Conservation (phyloP, 2,888 invertebrate genomes). For the Patella caerulea region DNA sequence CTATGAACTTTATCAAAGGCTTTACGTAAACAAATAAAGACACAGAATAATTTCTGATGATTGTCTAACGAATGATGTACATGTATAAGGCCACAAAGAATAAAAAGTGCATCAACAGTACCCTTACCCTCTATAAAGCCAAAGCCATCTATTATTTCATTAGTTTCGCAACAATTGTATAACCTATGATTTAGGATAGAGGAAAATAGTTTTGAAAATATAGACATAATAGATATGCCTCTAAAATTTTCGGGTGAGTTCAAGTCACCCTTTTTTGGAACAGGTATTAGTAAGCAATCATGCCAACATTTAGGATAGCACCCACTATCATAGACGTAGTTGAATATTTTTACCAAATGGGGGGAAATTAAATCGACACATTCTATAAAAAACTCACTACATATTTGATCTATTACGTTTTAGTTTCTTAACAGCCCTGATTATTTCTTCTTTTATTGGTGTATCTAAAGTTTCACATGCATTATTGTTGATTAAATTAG, state of each 20-base stretch:
- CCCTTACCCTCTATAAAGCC: background rate
- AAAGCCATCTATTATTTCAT: background rate
- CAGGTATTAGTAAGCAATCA: background rate
- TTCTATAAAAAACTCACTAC: background rate
- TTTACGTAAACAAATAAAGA: background rate
- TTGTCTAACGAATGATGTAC: background rate
- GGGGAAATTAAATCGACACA: background rate
- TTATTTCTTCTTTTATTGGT: background rate
- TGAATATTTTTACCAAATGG: background rate
- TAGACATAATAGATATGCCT: slow-evolving; percentile 4
- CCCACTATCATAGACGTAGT: background rate
- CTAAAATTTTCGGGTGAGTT: background rate
- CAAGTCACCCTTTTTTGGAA: slow-evolving; percentile 1
- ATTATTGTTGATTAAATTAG: background rate
- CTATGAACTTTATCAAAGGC: background rate
- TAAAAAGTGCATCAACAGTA: background rate
- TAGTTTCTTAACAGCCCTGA: background rate
- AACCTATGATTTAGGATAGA: background rate
- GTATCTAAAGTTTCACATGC: background rate
- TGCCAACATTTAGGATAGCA: background rate
- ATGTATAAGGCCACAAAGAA: background rate
- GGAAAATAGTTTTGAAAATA: slow-evolving; percentile 1
- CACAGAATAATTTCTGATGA: background rate
- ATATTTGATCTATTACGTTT: background rate
- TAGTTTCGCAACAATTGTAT: background rate